Conservation (phyloP, 2,797 vertebrate species). For the Siniperca scherzeri region DNA sequence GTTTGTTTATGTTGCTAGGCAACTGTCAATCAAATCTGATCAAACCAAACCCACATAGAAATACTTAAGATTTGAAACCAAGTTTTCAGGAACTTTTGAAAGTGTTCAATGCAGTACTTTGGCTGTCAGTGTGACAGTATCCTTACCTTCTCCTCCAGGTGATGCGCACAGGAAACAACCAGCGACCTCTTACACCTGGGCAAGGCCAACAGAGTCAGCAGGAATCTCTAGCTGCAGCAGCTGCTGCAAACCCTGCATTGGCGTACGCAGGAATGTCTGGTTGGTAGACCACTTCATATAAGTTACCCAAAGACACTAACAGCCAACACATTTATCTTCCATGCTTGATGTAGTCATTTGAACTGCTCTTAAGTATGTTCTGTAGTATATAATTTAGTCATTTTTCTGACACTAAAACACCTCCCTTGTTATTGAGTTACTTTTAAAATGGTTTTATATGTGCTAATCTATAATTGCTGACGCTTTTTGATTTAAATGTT, state of each 20-base stretch:
- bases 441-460: background rate
- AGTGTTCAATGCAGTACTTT: background rate
- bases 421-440: background rate
- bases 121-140: background rate
- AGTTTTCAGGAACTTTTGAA: background rate
- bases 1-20: constrained; percentile 20
- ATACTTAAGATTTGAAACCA: background rate
- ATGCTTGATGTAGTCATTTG: background rate
- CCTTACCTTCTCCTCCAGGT: constrained; percentile 83
- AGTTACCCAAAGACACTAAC: background rate
- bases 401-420: background rate
- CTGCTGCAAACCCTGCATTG: constrained; percentile 92
- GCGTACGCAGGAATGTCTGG: constrained; percentile 97
- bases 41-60: background rate
- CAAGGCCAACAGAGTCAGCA: constrained; percentile 97
- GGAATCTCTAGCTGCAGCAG: constrained; percentile 93
- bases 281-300: constrained; percentile 67
- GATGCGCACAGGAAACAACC: constrained; percentile 93
- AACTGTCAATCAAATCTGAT: background rate
- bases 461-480: background rate
- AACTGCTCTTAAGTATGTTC: background rate
- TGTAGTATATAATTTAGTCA: background rate
- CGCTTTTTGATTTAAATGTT: background rate
- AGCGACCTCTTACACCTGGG: constrained; percentile 95
- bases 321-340: background rate